Conservation (phyloP, 2,888 invertebrate genomes). For the Andrena minutula region DNA sequence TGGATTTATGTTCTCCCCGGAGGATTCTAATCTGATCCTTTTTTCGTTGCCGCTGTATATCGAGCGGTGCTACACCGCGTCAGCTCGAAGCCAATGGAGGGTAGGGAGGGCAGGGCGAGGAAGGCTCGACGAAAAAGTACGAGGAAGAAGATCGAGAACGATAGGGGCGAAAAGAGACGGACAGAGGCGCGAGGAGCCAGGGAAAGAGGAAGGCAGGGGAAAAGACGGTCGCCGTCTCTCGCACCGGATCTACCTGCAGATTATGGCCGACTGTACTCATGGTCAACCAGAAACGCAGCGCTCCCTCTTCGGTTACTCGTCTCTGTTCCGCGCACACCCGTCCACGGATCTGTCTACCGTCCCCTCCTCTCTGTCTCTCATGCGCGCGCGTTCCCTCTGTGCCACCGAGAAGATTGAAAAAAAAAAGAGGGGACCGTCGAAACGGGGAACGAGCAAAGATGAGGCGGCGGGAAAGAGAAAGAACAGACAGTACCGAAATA, state of each 20-base stretch:
- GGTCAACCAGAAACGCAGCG: conserved; percentile 66
- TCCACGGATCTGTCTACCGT: background rate
- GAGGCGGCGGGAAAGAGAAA: conserved; percentile 36
- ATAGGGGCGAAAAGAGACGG: background rate
- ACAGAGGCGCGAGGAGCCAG: conserved; percentile 5
- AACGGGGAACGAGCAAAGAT: conserved; percentile 45
- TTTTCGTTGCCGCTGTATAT: conserved; percentile 48
- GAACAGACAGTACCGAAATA: conserved; percentile 70
- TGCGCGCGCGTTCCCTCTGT: background rate
- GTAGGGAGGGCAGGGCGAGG: background rate
- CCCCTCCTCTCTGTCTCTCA: background rate
- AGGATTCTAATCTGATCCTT: conserved; percentile 60
- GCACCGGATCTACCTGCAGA: conserved; percentile 69
- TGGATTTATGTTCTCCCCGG: conserved; percentile 53
- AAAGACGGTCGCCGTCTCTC: conserved; percentile 41
- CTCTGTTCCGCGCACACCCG: conserved; percentile 12
- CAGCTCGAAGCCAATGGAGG: conserved; percentile 17
- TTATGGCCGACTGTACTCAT: conserved; percentile 71
- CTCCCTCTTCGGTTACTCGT: conserved; percentile 23
- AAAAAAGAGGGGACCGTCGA: conserved; percentile 33
- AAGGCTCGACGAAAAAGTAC: background rate
- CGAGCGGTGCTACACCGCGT: conserved; percentile 42
- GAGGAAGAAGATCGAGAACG: conserved; percentile 14
- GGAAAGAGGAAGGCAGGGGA: conserved; percentile 13
- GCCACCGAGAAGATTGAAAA: background rate